A percentile compares a stretch with the other conserved stretches of the same genome.
Conservation (phyloP, 2,888 invertebrate species). For the Ischnus inquisitorius region DNA sequence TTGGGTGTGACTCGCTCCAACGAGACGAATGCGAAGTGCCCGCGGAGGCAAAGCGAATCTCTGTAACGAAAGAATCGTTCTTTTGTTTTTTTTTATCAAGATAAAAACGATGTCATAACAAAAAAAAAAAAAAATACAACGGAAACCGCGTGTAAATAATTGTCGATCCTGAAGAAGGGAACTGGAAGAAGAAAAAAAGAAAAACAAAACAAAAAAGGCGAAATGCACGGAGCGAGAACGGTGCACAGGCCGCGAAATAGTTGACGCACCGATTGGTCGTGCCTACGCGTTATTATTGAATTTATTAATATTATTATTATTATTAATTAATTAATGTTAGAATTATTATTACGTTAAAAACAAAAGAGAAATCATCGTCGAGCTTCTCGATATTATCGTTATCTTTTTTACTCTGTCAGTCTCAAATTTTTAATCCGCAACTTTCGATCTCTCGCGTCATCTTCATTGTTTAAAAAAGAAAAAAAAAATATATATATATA, state of each 20-base stretch:
- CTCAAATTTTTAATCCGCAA: constrained; percentile 40
- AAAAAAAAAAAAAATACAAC: constrained; percentile 64
- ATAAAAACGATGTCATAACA: constrained; percentile 62
- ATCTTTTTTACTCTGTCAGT: constrained; percentile 61
- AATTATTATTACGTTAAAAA: constrained; percentile 53
- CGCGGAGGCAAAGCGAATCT: constrained; percentile 56
- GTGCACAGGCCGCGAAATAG: constrained; percentile 34
- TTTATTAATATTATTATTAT: constrained; percentile 63
- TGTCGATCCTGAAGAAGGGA: constrained; percentile 47
- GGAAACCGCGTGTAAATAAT: constrained; percentile 75
- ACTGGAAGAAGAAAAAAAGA: too few relatives aligned
- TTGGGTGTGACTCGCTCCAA: too few relatives aligned
- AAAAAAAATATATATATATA: too few relatives aligned
- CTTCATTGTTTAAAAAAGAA: constrained; percentile 48
- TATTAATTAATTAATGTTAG: constrained; percentile 45
- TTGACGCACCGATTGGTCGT: constrained; percentile 51
- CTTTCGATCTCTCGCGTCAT: constrained; percentile 34
- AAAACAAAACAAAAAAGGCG: not conserved
- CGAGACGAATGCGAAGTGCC: constrained; percentile 19
- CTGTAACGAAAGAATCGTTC: constrained; percentile 17
- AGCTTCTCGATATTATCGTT: constrained; percentile 62
- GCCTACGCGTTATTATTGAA: constrained; percentile 65
- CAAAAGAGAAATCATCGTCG: constrained; percentile 38
- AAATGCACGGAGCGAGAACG: constrained; percentile 1
- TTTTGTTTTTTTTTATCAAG: constrained; percentile 17